Percentiles rank a stretch among this genome's conserved stretches.
Conservation (phyloP, 1,140 invertebrate species). For the Pogonomyrmex californicus region DNA sequence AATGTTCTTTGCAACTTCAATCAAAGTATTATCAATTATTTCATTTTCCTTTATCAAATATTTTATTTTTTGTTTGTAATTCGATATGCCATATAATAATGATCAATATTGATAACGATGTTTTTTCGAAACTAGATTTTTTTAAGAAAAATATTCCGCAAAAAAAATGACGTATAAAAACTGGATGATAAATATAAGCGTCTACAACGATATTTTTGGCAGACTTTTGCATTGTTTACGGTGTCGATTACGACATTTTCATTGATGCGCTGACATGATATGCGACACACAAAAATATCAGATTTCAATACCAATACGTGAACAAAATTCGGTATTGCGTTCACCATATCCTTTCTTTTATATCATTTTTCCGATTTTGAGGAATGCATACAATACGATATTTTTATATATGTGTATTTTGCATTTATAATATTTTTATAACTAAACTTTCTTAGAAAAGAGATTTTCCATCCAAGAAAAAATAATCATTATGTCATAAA, state of each 20-base stretch:
- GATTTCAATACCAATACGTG: constrained; percentile 26
- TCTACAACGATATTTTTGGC: constrained; percentile 7
- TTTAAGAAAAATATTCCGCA: neutral
- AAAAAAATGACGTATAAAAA: constrained; percentile 6
- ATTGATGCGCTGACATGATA: constrained; percentile 1
- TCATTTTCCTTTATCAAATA: neutral
- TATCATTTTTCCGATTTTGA: constrained; percentile 22
- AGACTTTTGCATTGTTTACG: constrained; percentile 36
- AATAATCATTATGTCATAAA: neutral
- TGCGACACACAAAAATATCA: constrained; percentile 34
- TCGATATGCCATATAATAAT: constrained; percentile 7
- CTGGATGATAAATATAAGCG: neutral
- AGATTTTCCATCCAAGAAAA: neutral
- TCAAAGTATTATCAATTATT: neutral
- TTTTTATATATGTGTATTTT: neutral
- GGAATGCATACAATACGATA: neutral
- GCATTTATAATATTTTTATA: neutral
- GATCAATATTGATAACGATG: neutral
- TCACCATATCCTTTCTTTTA: neutral
- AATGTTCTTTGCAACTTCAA: neutral
- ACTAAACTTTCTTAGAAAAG: neutral
- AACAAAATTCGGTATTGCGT: constrained; percentile 27
- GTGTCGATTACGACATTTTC: constrained; percentile 30
- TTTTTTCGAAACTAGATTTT: neutral
- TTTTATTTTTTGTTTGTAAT: neutral